A percentile compares a stretch with the other conserved stretches of the same genome.
Evolutionary conservation across 2,797 vertebrate species (phyloP).

Genomic region (Galagoides demidoff): DNA sequence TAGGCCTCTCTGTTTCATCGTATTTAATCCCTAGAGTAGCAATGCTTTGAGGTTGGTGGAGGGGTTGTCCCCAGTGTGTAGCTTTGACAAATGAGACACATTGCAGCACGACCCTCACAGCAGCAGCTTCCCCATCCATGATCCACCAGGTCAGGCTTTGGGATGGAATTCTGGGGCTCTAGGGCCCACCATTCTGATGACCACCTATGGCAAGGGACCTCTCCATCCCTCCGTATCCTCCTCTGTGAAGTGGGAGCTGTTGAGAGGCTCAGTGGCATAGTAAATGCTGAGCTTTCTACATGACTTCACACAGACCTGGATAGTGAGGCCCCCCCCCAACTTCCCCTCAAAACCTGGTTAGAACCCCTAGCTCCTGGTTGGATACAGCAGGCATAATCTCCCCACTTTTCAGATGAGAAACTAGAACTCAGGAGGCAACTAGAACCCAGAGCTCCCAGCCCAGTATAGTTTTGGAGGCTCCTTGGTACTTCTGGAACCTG

Average conservation of each 20-base stretch:
- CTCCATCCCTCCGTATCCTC: background rate
- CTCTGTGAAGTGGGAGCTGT: background rate
- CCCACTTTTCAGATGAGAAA: background rate
- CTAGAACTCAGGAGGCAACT: background rate
- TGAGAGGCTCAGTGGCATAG: background rate
- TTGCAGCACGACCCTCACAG: background rate
- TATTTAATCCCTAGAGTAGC: background rate
- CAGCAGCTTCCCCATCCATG: background rate
- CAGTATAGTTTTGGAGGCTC: background rate
- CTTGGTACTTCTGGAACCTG: background rate
- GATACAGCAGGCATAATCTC: background rate
- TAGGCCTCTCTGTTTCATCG: background rate
- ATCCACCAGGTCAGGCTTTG: background rate
- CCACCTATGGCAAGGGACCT: accelerated
- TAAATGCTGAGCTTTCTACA: background rate
- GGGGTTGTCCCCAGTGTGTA: background rate
- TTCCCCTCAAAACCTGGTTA: background rate
- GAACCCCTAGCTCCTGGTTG: background rate
- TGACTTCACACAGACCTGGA: background rate
- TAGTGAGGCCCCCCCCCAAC: no score
- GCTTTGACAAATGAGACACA: background rate
- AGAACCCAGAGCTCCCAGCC: background rate
- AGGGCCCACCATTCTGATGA: background rate
- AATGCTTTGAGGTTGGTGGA: background rate
- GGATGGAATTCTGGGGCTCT: background rate